Evolutionary conservation across 2,113 vertebrate species (phyloP).

Genomic region (Oxyura jamaicensis): DNA sequence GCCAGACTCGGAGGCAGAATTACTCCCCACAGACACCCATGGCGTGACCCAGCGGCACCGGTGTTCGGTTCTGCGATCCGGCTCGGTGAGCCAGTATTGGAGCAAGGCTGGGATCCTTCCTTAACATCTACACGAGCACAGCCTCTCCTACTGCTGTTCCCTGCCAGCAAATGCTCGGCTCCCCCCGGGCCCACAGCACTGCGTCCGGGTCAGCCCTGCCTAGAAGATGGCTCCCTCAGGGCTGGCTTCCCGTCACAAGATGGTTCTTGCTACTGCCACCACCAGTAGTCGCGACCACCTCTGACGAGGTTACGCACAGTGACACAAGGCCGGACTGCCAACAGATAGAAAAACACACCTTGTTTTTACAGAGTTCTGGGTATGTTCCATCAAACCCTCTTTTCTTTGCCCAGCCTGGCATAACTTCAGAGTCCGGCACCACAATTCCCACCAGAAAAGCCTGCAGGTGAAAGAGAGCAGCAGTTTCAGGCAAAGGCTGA

Average conservation of each 20-base stretch:
- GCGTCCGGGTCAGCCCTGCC: background rate
- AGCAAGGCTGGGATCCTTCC: background rate
- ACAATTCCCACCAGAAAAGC: slow-evolving; percentile 95
- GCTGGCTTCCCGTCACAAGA: background rate
- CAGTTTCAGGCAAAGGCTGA: background rate
- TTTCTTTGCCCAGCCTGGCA: slow-evolving; percentile 94
- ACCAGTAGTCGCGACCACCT: background rate
- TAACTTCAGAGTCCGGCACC: slow-evolving; percentile 91
- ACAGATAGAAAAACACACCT: slow-evolving; percentile 70
- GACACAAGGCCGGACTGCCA: background rate
- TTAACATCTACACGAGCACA: background rate
- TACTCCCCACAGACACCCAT: background rate
- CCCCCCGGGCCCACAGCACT: background rate
- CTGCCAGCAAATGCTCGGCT: background rate
- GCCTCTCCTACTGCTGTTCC: background rate
- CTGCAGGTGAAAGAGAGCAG: slow-evolving; percentile 66
- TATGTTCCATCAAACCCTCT: slow-evolving; percentile 88
- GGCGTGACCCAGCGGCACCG: background rate
- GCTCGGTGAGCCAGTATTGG: too few relatives aligned
- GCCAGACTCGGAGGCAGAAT: background rate
- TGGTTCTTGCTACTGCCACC: background rate
- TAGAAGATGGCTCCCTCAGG: background rate
- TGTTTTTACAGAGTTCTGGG: slow-evolving; percentile 88
- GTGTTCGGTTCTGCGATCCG: background rate
- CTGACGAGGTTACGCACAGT: background rate